phyloP scores from a whole-genome alignment of 2,113 vertebrate genomes.

The Nerophis ophidion region DNA sequence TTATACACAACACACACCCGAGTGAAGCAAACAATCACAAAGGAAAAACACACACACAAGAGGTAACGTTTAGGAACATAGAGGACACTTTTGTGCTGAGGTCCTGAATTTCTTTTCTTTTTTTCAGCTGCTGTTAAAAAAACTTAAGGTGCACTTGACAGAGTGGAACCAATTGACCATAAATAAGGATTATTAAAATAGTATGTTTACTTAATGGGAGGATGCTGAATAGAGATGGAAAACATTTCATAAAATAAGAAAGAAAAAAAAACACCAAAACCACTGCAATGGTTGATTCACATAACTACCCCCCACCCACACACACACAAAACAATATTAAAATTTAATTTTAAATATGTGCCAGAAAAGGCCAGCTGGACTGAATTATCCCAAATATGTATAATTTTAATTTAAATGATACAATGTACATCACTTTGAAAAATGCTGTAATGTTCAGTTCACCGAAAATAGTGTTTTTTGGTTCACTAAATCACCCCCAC shows the following conservation, averaged over 20 bases:
- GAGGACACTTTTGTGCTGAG: constrained; percentile 48
- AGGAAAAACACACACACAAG: constrained; percentile 52
- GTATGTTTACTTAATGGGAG: constrained; percentile 32
- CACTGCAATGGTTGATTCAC: constrained; percentile 22
- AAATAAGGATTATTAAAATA: not conserved
- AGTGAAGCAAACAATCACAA: constrained; percentile 47
- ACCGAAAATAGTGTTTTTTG: too few relatives aligned
- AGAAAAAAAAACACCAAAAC: constrained; percentile 37
- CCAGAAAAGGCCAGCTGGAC: too few relatives aligned
- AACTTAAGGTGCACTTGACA: constrained; percentile 58
- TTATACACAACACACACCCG: constrained; percentile 4
- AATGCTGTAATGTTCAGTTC: too few relatives aligned
- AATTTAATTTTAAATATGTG: too few relatives aligned
- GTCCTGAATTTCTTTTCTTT: constrained; percentile 35
- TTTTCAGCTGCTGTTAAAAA: constrained; percentile 8
- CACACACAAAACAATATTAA: too few relatives aligned
- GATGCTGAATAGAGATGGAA: constrained; percentile 24
- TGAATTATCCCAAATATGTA: too few relatives aligned
- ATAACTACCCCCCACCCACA: not conserved
- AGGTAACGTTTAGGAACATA: constrained; percentile 63
- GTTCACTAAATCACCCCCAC: too few relatives aligned
- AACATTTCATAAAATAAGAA: constrained; percentile 16
- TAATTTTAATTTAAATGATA: too few relatives aligned
- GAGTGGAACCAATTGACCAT: constrained; percentile 24
- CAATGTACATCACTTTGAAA: too few relatives aligned